Evolutionary conservation across 1,140 invertebrate species (phyloP).

Genomic region (Drosophila fuyamai): DNA sequence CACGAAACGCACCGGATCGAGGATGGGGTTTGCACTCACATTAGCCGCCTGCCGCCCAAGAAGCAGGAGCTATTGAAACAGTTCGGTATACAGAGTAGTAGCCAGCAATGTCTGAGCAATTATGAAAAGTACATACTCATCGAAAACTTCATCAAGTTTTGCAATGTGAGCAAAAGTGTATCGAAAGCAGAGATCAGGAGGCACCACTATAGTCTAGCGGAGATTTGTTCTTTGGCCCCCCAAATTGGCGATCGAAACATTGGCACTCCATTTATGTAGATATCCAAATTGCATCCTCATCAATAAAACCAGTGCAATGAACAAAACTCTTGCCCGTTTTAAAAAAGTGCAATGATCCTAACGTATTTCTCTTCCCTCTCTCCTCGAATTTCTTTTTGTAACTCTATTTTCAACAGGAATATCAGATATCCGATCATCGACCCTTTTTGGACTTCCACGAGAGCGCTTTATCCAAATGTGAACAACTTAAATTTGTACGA

Average conservation of each 20-base stretch:
- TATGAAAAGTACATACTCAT: slow-evolving; percentile 85
- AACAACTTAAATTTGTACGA: slow-evolving; percentile 84
- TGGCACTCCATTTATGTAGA: slow-evolving; percentile 49
- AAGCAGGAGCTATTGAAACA: slow-evolving; percentile 84
- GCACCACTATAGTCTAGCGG: slow-evolving; percentile 47
- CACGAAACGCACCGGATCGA: slow-evolving; percentile 82
- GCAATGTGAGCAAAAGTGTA: slow-evolving; percentile 84
- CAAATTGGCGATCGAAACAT: slow-evolving; percentile 48
- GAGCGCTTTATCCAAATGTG: slow-evolving; percentile 84
- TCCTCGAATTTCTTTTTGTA: slow-evolving; percentile 8
- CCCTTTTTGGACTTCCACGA: slow-evolving; percentile 85
- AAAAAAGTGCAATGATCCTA: slow-evolving; percentile 2
- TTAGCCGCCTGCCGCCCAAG: slow-evolving; percentile 82
- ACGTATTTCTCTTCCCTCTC: slow-evolving; percentile 14
- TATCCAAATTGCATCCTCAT: slow-evolving; percentile 71
- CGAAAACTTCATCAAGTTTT: slow-evolving; percentile 85
- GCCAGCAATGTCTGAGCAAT: slow-evolving; percentile 84
- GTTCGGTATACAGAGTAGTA: slow-evolving; percentile 85
- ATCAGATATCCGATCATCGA: slow-evolving; percentile 85
- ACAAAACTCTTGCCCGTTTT: slow-evolving; percentile 69
- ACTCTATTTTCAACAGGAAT: slow-evolving; percentile 63
- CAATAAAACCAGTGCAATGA: slow-evolving; percentile 44
- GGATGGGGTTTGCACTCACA: slow-evolving; percentile 83
- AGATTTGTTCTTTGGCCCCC: slow-evolving; percentile 69
- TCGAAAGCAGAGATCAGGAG: slow-evolving; percentile 37